Conservation (phyloP, 2,797 vertebrate species). For the Chromobotia macracanthus region DNA sequence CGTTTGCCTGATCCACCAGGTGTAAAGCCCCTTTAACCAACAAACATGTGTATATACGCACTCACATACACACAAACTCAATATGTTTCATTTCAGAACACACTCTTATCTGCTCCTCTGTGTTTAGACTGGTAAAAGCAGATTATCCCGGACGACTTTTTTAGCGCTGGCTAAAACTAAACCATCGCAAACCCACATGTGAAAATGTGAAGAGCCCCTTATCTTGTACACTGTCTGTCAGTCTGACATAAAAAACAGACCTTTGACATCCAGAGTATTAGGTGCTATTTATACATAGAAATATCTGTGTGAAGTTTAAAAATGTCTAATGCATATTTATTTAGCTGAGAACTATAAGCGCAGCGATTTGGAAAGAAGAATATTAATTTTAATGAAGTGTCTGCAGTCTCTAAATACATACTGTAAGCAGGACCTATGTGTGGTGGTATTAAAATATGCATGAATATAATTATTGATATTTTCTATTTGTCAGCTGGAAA, state of each 20-base stretch:
- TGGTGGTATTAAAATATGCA: neutral
- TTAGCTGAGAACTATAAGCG: neutral
- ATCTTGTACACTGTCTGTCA: neutral
- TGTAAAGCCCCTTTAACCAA: conserved; percentile 26
- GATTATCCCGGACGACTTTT: conserved; percentile 25
- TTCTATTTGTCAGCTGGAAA: neutral
- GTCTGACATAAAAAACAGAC: neutral
- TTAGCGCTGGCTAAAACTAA: conserved; percentile 7
- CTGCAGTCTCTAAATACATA: neutral
- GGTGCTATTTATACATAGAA: neutral
- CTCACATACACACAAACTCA: conserved; percentile 25
- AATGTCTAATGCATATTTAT: neutral
- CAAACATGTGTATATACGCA: neutral
- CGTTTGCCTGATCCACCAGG: conserved; percentile 39
- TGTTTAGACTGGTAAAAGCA: conserved; percentile 19
- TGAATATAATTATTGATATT: neutral
- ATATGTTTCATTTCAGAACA: conserved; percentile 55
- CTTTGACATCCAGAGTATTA: conserved; percentile 8
- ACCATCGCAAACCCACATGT: neutral
- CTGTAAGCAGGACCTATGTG: neutral
- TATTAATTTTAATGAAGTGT: neutral
- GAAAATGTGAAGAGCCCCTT: neutral
- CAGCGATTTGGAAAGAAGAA: neutral
- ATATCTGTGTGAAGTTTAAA: neutral
- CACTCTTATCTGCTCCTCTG: conserved; percentile 6